phyloP scores from a whole-genome alignment of 1,140 invertebrate species.

The Hylaeus anthracinus region DNA sequence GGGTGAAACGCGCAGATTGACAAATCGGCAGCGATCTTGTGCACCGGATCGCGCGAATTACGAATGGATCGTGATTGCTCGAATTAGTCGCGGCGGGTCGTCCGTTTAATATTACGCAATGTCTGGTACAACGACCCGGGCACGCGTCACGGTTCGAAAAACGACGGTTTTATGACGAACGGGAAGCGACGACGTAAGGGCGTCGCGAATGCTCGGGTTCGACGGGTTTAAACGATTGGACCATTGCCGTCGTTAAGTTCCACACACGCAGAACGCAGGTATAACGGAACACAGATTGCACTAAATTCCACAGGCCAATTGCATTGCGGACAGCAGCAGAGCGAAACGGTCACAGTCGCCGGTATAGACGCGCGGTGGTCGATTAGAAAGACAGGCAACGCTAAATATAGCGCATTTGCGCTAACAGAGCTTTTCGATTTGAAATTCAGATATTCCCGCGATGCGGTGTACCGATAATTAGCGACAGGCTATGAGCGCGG shows the following conservation, averaged over 20 bases:
- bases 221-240: constrained; percentile 8
- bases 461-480: constrained; percentile 10
- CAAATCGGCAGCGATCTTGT: constrained; percentile 17
- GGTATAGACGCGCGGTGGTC: constrained; percentile 50
- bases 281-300: constrained; percentile 63
- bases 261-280: constrained; percentile 27
- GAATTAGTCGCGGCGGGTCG: constrained; percentile 32
- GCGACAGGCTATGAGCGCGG: neutral
- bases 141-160: constrained; percentile 13
- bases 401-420: constrained; percentile 44
- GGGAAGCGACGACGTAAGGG: neutral
- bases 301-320: constrained; percentile 61
- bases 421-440: constrained; percentile 42
- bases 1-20: neutral
- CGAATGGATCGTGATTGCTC: constrained; percentile 20
- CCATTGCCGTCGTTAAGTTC: constrained; percentile 21
- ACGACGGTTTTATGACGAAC: constrained; percentile 12
- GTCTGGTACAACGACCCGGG: constrained; percentile 40
- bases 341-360: constrained; percentile 53
- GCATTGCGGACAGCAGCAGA: constrained; percentile 55
- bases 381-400: constrained; percentile 53
- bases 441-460: constrained; percentile 8
- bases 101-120: constrained; percentile 39
- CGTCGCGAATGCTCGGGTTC: neutral
- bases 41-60: constrained; percentile 37